Percentiles rank a stretch among this genome's conserved stretches.
Evolutionary conservation across 2,113 vertebrate species (phyloP).

Genomic region (Fulica atra): DNA sequence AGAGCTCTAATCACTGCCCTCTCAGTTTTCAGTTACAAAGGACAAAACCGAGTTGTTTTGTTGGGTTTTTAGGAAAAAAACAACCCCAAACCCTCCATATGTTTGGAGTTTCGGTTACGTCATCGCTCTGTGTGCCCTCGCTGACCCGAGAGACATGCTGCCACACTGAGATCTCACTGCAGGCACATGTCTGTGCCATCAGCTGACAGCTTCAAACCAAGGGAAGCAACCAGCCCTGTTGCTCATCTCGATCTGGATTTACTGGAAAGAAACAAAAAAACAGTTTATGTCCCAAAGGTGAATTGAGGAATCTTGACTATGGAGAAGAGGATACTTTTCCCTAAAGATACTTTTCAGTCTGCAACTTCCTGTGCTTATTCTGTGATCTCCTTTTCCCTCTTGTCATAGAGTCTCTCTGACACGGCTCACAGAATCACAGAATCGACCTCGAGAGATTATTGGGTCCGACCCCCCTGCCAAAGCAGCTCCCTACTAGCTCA

Average conservation of each 20-base stretch:
- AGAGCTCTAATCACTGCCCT: neutral
- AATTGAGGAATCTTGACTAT: neutral
- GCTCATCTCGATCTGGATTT: neutral
- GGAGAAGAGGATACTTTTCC: neutral
- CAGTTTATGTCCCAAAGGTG: neutral
- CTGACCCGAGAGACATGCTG: neutral
- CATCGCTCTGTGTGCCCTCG: accelerated
- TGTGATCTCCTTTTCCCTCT: neutral
- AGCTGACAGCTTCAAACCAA: neutral
- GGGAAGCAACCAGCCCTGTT: neutral
- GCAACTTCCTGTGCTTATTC: neutral
- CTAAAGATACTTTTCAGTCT: neutral
- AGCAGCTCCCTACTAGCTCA: too few species aligned
- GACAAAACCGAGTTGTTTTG: neutral
- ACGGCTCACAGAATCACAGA: too few species aligned
- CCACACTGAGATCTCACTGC: neutral
- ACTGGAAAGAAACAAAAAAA: neutral
- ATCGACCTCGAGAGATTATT: too few species aligned
- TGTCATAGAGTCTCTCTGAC: neutral
- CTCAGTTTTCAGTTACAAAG: neutral
- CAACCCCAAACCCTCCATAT: neutral
- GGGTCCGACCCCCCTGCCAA: too few species aligned
- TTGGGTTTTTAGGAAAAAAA: too few species aligned
- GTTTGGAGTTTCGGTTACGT: neutral
- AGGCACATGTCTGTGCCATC: neutral